Conservation (phyloP, 1,140 invertebrate genomes). For the Mactra quadrangularis region DNA sequence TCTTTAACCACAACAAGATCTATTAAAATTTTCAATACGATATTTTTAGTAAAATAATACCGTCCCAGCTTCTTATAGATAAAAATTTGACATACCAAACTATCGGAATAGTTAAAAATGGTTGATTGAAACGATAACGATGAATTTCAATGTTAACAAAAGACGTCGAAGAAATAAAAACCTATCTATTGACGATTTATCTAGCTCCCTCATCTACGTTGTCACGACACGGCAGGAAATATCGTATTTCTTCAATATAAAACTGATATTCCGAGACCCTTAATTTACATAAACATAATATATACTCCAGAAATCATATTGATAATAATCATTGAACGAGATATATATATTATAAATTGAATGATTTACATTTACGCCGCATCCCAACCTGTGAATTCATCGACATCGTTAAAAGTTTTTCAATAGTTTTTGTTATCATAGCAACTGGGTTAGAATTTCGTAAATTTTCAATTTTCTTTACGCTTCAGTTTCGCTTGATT, state of each 20-base stretch:
- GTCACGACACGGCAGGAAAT: slow-evolving; percentile 50
- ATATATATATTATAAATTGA: too few species aligned
- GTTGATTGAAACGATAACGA: slow-evolving; percentile 32
- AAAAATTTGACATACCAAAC: slow-evolving; percentile 3
- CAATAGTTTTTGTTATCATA: too few species aligned
- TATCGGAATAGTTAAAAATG: slow-evolving; percentile 1
- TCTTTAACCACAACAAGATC: too few species aligned
- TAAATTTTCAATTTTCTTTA: not conserved
- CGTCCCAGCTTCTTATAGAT: slow-evolving; percentile 2
- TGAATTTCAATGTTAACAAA: slow-evolving; percentile 27
- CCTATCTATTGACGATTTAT: slow-evolving; percentile 58
- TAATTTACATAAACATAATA: slow-evolving; percentile 61
- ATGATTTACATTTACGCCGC: too few species aligned
- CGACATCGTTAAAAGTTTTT: too few species aligned
- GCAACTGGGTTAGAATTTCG: too few species aligned
- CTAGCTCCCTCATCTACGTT: slow-evolving; percentile 18
- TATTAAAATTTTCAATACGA: slow-evolving; percentile 29
- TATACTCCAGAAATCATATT: slow-evolving; percentile 52
- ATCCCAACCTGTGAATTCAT: too few species aligned
- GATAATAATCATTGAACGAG: slow-evolving; percentile 36
- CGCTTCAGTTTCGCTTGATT: slow-evolving; percentile 29
- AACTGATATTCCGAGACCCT: slow-evolving; percentile 45
- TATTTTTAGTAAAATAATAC: not conserved
- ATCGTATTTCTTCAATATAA: slow-evolving; percentile 57
- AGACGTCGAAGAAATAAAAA: slow-evolving; percentile 31